These are phyloP conservation scores for Taenioides sp. DNA, from an alignment of 2,797 vertebrate species.

Conservation along the genomic window DNA sequence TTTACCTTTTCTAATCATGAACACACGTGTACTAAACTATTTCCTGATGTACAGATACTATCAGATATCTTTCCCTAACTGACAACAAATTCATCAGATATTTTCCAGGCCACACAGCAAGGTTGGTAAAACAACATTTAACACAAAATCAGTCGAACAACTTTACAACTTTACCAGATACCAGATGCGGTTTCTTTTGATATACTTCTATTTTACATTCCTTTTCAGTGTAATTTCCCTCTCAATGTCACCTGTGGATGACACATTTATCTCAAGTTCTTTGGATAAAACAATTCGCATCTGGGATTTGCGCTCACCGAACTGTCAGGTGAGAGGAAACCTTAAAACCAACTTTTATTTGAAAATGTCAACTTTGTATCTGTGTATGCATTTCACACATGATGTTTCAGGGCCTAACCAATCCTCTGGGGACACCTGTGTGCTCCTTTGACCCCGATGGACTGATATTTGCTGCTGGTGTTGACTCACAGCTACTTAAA, in stretches of 20 bases:
- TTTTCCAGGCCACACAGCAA: conserved; percentile 89
- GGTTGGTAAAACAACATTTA: conserved; percentile 71
- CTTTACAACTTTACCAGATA: too few relatives aligned
- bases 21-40: background rate
- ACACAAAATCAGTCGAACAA: background rate
- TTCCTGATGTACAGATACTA: conserved; percentile 81
- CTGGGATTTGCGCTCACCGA: conserved; percentile 91
- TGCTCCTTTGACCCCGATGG: conserved; percentile 95
- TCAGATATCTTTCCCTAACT: conserved; percentile 88
- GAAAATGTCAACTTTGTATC: background rate
- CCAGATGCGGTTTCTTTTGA: background rate
- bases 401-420: conserved; percentile 84
- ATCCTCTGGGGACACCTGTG: conserved; percentile 90
- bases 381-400: background rate
- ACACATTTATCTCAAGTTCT: conserved; percentile 91
- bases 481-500: conserved; percentile 90
- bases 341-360: conserved; percentile 7
- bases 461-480: conserved; percentile 92
- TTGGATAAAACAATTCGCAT: conserved; percentile 91
- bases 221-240: conserved; percentile 87
- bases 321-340: conserved; percentile 82
- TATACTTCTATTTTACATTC: background rate
- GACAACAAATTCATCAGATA: conserved; percentile 94
- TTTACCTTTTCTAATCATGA: background rate
- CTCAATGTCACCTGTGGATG: conserved; percentile 93